Evolutionary conservation across 2,113 vertebrate genomes (phyloP).

Genomic region (Chamaea fasciata): DNA sequence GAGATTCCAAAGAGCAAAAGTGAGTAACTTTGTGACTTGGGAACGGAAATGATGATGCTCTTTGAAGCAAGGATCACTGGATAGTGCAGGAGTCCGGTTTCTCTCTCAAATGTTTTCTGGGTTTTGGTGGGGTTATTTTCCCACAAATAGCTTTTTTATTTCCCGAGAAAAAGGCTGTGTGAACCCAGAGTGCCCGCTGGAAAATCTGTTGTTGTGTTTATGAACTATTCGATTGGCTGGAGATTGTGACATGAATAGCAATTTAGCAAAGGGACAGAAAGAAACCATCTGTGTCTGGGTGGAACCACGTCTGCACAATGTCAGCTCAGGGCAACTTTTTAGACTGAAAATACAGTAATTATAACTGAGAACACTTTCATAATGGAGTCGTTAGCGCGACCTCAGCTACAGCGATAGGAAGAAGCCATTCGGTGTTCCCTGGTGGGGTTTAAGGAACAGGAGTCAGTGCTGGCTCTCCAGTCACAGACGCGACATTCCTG

Average conservation of each 20-base stretch:
- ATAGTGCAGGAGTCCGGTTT: background rate
- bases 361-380: background rate
- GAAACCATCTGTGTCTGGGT: background rate
- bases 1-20: background rate
- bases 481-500: background rate
- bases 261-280: background rate
- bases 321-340: background rate
- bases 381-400: background rate
- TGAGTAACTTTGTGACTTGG: background rate
- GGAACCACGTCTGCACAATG: background rate
- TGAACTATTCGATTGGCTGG: background rate
- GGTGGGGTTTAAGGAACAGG: background rate
- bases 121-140: background rate
- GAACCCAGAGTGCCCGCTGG: background rate
- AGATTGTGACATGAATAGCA: background rate
- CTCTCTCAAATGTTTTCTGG: background rate
- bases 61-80: background rate
- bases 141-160: background rate
- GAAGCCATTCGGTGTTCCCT: background rate
- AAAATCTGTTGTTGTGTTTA: background rate
- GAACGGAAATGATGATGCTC: background rate
- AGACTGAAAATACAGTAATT: background rate
- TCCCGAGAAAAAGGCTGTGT: background rate
- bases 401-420: rapidly evolving
- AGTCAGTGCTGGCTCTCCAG: background rate